A percentile compares a stretch with the other conserved stretches of the same genome.
These are phyloP conservation scores for Poeciliopsis prolifica DNA, from an alignment of 2,113 vertebrate genomes.

Conservation along the genomic window DNA sequence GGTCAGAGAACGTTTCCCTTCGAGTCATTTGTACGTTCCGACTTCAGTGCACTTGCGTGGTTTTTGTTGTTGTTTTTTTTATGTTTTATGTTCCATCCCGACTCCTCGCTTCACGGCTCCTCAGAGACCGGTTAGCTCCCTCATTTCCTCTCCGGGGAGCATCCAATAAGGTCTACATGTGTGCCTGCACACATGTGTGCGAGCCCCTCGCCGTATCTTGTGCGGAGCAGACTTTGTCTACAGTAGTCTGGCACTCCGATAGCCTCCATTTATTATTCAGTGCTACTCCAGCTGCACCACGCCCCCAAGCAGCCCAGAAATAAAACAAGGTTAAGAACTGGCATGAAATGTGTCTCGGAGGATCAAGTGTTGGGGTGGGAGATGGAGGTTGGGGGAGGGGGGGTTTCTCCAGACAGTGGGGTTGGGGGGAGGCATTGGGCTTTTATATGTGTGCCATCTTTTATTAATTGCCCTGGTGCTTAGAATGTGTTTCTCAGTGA, in stretches of 20 bases:
- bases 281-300: slow-evolving; percentile 49
- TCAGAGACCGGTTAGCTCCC: slow-evolving; percentile 68
- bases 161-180: slow-evolving; percentile 32
- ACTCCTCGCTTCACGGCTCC: slow-evolving; percentile 54
- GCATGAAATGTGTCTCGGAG: slow-evolving; percentile 71
- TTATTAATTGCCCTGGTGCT: slow-evolving; percentile 79
- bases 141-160: slow-evolving; percentile 67
- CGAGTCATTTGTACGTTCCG: slow-evolving; percentile 28
- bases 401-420: slow-evolving; percentile 16
- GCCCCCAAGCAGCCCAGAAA: slow-evolving; percentile 62
- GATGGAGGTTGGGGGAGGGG: slow-evolving; percentile 12
- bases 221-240: slow-evolving; percentile 45
- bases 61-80: slow-evolving; percentile 36
- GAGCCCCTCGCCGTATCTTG: slow-evolving; percentile 34
- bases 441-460: slow-evolving; percentile 74
- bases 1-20: slow-evolving; percentile 37
- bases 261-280: slow-evolving; percentile 75
- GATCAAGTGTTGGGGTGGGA: slow-evolving; percentile 64
- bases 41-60: slow-evolving; percentile 14
- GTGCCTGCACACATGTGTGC: slow-evolving; percentile 3
- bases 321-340: slow-evolving; percentile 76
- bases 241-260: slow-evolving; percentile 50
- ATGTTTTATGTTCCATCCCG: slow-evolving; percentile 49
- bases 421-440: slow-evolving; percentile 35
- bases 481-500: slow-evolving; percentile 68